phyloP scores from a whole-genome alignment of 2,888 invertebrate genomes.

The Allacma fusca region DNA sequence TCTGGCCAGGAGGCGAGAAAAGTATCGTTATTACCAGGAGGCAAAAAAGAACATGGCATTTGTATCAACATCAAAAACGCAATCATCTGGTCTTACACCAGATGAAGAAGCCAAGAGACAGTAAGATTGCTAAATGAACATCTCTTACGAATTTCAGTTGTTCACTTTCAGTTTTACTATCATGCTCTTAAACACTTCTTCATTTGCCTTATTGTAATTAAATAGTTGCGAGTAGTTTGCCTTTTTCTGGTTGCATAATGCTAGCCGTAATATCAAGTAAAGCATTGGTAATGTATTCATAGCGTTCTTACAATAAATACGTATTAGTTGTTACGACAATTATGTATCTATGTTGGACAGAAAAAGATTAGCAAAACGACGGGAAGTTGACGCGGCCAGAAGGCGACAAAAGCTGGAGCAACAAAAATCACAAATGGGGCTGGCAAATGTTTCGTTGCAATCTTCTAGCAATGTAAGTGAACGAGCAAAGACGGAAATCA shows the following conservation, averaged over 20 bases:
- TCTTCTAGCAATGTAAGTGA: too few relatives aligned
- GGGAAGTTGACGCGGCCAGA: not conserved
- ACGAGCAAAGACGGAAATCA: too few relatives aligned
- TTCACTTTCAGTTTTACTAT: too few relatives aligned
- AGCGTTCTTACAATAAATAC: too few relatives aligned
- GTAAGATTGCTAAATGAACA: not conserved
- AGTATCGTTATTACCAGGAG: not conserved
- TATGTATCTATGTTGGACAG: not conserved
- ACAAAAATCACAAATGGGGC: not conserved
- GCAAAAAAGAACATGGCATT: not conserved
- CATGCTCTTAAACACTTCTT: too few relatives aligned
- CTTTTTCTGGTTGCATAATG: too few relatives aligned
- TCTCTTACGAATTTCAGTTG: not conserved
- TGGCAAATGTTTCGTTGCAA: too few relatives aligned
- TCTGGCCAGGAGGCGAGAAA: conserved; percentile 16
- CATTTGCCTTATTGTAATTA: too few relatives aligned
- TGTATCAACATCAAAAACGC: not conserved
- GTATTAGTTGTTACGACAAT: not conserved
- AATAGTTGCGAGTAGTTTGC: too few relatives aligned
- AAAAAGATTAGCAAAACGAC: conserved; percentile 1
- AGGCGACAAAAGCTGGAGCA: not conserved
- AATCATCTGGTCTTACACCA: conserved; percentile 14
- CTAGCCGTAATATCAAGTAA: too few relatives aligned
- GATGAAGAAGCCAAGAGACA: not conserved
- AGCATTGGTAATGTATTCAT: too few relatives aligned